phyloP scores from a whole-genome alignment of 2,113 vertebrate species.

The Machaerirhynchus nigripectus region DNA sequence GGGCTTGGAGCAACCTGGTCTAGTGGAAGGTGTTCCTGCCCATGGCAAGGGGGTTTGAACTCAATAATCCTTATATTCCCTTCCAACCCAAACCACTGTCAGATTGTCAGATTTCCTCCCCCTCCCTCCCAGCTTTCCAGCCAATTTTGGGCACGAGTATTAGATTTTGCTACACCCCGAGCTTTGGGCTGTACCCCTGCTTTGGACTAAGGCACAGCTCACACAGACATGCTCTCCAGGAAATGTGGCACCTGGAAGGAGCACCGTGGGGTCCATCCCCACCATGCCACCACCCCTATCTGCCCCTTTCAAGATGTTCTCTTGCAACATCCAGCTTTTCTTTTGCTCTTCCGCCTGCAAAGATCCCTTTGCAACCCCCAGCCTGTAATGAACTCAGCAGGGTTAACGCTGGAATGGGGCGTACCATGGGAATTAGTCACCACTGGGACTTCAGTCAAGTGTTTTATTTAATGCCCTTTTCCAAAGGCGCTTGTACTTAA shows the following conservation, averaged over 20 bases:
- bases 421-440: neutral
- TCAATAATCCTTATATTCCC: neutral
- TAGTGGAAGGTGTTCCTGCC: neutral
- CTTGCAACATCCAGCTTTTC: neutral
- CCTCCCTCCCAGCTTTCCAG: neutral
- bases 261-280: neutral
- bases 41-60: neutral
- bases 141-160: neutral
- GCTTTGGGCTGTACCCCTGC: neutral
- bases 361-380: neutral
- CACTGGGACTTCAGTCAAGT: neutral
- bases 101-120: neutral
- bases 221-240: fast-evolving
- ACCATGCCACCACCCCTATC: fast-evolving
- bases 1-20: neutral
- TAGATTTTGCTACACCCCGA: neutral
- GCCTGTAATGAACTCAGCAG: neutral
- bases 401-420: neutral
- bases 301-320: neutral
- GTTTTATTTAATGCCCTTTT: conserved; percentile 1
- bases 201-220: neutral
- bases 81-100: neutral
- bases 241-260: neutral
- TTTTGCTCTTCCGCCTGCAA: neutral
- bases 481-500: neutral